Evolutionary conservation across 2,797 vertebrate genomes (phyloP), one percentile per base, ranked within the genome.

Genomic region (Ptychobarbus kaznakovi): DNA sequence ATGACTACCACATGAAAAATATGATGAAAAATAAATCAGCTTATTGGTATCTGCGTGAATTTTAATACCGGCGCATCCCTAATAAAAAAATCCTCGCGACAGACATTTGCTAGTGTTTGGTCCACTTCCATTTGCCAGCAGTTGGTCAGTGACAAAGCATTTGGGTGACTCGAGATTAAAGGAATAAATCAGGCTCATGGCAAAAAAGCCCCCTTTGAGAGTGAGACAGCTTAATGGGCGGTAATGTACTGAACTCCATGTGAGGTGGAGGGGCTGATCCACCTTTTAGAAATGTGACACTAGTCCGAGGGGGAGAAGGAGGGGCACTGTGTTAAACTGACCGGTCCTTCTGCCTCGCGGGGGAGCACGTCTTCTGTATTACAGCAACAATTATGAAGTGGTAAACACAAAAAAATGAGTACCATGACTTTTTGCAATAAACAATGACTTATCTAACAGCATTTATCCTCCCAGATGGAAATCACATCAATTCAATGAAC

Each of bases 211-310:
- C 86, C 91, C 89, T 91, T 93, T 92, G 91, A 94, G 88, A 87
- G 84, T 82, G 68, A 74, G 94, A 93, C 94, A 94, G 91, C 91
- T 94, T 95, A 94, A 95, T 90, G 91, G 90, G 89, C 89, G 84
- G 90, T 90, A 93, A 93, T 90, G 92, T 89, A 90, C 90, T 80
- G 82, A 75, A 90, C 92, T 91, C 91, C 88, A 77, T 91, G 90
- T 86, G 91, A 91, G 90, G 90, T 82, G 91, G 90, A 90, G 90
- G 68, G 87, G 81, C 91, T 92, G 87, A 92, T 92, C 92, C 92
- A 93, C 91, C 91, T 81, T 86, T 86, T 88, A 89, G 92, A 92
- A 93, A 93, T 44, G 90, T 89, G 91, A 94, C 90, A 90, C 93
- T 83, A 80, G 8, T 81, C 58, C 75, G 66, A 87, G 58, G 56